Percentiles rank a stretch among this genome's conserved stretches.
These are phyloP conservation scores for Ypsolopha sequella DNA, from an alignment of 2,888 invertebrate species.

Conservation along the genomic window DNA sequence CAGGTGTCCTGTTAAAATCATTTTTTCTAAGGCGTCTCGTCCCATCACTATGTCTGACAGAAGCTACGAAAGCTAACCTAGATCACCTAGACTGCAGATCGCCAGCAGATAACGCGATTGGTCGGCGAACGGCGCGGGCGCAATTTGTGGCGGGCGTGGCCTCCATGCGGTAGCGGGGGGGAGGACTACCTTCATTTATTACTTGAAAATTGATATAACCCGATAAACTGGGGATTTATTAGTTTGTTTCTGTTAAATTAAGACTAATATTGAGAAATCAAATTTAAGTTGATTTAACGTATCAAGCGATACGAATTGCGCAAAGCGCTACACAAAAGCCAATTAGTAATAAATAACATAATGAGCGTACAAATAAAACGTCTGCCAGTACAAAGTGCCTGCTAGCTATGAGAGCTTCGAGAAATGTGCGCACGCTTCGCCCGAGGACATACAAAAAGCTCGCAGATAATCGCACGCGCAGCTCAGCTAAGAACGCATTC, in stretches of 20 bases:
- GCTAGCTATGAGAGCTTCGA: constrained; percentile 1
- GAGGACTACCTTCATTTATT: not conserved
- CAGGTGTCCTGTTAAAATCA: too few species aligned
- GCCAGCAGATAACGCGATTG: constrained; percentile 39
- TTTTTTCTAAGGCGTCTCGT: too few species aligned
- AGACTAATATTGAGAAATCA: too few species aligned
- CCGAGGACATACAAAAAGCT: constrained; percentile 21
- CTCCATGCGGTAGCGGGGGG: constrained; percentile 5
- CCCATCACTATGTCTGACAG: not conserved
- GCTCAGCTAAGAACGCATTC: not conserved
- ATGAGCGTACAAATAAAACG: constrained; percentile 6
- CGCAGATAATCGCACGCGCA: not conserved
- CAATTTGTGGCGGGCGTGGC: constrained; percentile 51
- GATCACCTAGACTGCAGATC: constrained; percentile 42
- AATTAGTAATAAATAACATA: constrained; percentile 22
- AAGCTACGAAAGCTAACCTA: constrained; percentile 17
- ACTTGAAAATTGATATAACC: not conserved
- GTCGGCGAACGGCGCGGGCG: constrained; percentile 36
- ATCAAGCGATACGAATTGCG: not conserved
- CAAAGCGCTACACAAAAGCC: constrained; percentile 14
- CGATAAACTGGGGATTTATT: not conserved
- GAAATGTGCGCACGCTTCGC: constrained; percentile 13
- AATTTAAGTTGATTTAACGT: too few species aligned
- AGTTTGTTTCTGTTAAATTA: too few species aligned
- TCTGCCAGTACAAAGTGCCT: not conserved